Evolutionary conservation across 2,113 vertebrate genomes (phyloP).

Genomic region (Amia ocellicauda): DNA sequence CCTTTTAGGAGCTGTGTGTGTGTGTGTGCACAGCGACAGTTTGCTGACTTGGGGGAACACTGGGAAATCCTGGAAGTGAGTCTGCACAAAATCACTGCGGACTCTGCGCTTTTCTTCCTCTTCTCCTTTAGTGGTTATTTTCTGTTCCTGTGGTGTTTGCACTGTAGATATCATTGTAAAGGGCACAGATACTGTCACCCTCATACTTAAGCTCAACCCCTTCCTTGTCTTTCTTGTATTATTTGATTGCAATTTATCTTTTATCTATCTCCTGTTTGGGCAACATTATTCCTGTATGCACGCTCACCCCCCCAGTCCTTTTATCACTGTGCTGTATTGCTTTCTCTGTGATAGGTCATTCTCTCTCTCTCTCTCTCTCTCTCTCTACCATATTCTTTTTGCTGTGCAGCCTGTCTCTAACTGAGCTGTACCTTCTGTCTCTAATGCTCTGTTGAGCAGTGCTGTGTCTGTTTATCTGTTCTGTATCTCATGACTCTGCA

Average conservation of each 20-base stretch:
- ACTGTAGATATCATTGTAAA: neutral
- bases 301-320: no score
- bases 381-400: constrained; percentile 37
- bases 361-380: constrained; percentile 25
- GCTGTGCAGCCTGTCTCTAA: neutral
- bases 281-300: no score
- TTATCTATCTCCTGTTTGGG: no score
- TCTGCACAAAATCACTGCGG: neutral
- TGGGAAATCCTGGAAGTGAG: constrained; percentile 32
- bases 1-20: no score
- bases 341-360: no score
- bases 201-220: neutral
- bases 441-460: no score
- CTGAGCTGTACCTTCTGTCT: no score
- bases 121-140: neutral
- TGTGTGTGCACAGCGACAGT: no score
- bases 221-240: neutral
- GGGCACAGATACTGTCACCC: neutral
- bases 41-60: constrained; percentile 27
- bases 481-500: neutral
- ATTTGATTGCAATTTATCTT: no score
- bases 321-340: neutral
- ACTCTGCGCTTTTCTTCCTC: constrained; percentile 4
- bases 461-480: neutral
- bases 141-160: neutral